A percentile compares a stretch with the other conserved stretches of the same genome.
Conservation (phyloP, 2,888 invertebrate species). For the Calameuta idolon region DNA sequence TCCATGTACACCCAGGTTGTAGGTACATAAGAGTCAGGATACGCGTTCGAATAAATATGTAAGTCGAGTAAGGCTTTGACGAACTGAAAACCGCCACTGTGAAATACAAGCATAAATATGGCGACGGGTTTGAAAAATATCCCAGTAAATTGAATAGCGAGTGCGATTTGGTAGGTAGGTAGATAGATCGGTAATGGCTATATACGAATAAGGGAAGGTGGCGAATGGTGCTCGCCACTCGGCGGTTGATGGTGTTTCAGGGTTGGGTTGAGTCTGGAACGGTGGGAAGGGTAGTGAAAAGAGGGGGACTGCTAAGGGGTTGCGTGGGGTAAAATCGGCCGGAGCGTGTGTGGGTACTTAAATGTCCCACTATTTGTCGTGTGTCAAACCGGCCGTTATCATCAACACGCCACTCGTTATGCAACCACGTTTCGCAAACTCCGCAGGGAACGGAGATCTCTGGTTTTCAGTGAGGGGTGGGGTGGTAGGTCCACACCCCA, state of each 20-base stretch:
- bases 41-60: background rate
- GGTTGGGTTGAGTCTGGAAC: too few species aligned
- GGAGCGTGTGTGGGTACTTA: slow-evolving; percentile 24
- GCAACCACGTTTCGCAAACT: slow-evolving; percentile 14
- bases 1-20: background rate
- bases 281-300: too few species aligned
- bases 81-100: slow-evolving; percentile 33
- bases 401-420: slow-evolving; percentile 25
- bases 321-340: slow-evolving; percentile 28
- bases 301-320: background rate
- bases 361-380: slow-evolving; percentile 27
- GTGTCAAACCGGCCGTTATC: slow-evolving; percentile 28
- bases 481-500: too few species aligned
- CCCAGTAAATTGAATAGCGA: slow-evolving; percentile 45
- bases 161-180: slow-evolving; percentile 24
- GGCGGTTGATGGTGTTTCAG: too few species aligned
- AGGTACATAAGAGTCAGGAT: background rate
- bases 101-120: slow-evolving; percentile 39
- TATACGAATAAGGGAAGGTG: background rate
- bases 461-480: too few species aligned
- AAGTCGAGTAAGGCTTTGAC: slow-evolving; percentile 22
- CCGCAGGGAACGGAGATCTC: slow-evolving; percentile 2
- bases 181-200: background rate
- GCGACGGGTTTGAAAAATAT: slow-evolving; percentile 39
- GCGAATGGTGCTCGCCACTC: background rate